phyloP scores from a whole-genome alignment of 2,888 invertebrate genomes.

The Drosophila anomalata region DNA sequence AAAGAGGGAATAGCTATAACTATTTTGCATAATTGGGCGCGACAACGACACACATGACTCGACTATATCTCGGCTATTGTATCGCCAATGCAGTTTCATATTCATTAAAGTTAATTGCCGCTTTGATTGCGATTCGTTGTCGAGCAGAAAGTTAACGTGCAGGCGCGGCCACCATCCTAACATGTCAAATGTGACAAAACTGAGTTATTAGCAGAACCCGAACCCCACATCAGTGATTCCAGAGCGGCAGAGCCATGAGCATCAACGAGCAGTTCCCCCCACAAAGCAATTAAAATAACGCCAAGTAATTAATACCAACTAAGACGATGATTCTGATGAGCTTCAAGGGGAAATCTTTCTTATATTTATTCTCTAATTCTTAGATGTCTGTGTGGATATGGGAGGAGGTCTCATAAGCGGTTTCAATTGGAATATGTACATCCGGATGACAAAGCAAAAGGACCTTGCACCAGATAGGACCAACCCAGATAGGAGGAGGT shows the following conservation, averaged over 20 bases:
- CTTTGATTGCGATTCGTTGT: constrained; percentile 34
- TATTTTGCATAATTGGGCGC: constrained; percentile 61
- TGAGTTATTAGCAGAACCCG: background rate
- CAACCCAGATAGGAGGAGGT: background rate
- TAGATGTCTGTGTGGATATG: constrained; percentile 4
- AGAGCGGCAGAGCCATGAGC: constrained; percentile 47
- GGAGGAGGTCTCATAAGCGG: constrained; percentile 1
- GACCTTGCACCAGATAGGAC: constrained; percentile 54
- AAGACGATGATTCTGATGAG: constrained; percentile 32
- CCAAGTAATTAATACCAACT: constrained; percentile 78
- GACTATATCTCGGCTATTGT: constrained; percentile 36
- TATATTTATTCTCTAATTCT: constrained; percentile 54
- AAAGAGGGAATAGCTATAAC: background rate
- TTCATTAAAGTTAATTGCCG: constrained; percentile 65
- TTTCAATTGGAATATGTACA: background rate
- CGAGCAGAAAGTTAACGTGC: constrained; percentile 31
- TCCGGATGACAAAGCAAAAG: constrained; percentile 2
- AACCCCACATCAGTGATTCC: constrained; percentile 44
- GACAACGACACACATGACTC: constrained; percentile 29
- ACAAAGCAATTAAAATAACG: constrained; percentile 74
- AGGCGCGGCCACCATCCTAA: constrained; percentile 16
- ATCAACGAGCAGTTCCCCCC: constrained; percentile 45
- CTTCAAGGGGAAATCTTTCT: constrained; percentile 44
- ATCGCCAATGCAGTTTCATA: constrained; percentile 55
- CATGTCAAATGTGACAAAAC: constrained; percentile 38